phyloP scores from a whole-genome alignment of 2,888 invertebrate species.

The Nymphalis polychloros region DNA sequence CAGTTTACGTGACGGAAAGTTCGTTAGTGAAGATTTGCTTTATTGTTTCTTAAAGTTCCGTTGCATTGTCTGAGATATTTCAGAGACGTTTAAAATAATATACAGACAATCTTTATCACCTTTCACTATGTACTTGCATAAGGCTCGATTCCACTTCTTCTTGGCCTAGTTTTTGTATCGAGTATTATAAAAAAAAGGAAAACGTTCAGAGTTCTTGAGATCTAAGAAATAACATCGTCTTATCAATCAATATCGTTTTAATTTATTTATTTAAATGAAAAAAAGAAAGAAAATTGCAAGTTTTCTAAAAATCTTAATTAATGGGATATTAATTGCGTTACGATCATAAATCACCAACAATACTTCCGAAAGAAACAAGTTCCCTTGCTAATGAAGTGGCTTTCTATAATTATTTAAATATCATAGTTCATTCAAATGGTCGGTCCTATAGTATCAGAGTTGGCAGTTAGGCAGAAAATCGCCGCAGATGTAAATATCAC shows the following conservation, averaged over 20 bases:
- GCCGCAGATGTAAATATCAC: constrained; percentile 67
- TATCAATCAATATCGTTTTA: no score
- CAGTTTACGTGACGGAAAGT: not conserved
- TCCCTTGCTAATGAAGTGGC: not conserved
- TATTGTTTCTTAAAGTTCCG: constrained; percentile 18
- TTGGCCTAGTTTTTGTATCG: constrained; percentile 51
- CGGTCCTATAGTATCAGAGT: constrained; percentile 60
- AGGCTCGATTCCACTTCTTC: constrained; percentile 51
- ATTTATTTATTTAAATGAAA: not conserved
- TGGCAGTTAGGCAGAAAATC: constrained; percentile 57
- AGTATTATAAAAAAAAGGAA: not conserved
- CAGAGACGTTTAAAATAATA: constrained; percentile 11
- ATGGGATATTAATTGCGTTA: not conserved
- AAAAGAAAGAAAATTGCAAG: no score
- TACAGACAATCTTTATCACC: constrained; percentile 37
- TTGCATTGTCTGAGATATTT: constrained; percentile 25
- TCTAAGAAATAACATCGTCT: no score
- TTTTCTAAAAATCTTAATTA: constrained; percentile 1
- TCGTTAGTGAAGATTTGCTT: constrained; percentile 12
- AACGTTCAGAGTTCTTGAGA: no score
- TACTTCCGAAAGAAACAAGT: not conserved
- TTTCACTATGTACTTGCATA: constrained; percentile 53
- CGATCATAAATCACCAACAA: constrained; percentile 4
- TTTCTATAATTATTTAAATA: constrained; percentile 27
- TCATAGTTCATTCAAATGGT: constrained; percentile 61